Evolutionary conservation across 2,888 invertebrate species (phyloP), one percentile per base, ranked within the genome.

Genomic region (Ceriagrion tenellum): DNA sequence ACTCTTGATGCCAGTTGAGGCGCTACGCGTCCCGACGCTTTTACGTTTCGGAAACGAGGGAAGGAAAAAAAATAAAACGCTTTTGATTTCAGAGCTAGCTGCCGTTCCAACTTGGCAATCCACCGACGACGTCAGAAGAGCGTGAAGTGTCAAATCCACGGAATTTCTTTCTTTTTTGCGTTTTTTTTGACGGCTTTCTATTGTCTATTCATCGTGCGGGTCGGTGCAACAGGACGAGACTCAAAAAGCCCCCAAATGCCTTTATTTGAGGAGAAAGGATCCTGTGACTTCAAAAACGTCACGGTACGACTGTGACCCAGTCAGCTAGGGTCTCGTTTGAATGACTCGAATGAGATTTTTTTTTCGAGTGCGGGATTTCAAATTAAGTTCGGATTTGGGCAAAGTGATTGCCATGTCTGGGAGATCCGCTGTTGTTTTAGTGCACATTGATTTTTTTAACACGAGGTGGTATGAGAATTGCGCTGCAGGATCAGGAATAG

Each of bases 181-280:
- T 81, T 81, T 35, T 35, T 81, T 35, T 35, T 30, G 26, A 35
- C 26, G 81, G 16, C 81, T 81, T 35, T 18, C 81, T 81, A 16
- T 81, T 35, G 81, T 81, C 81, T 35, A 30, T 81, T 35, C 69
- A 69, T 69, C 69, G 26, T 26, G 26, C 35, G 81, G 81, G 35
- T 81, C 81, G 35, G 30, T 81, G 81, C 81, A 81, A 81, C 81
- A 18, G 81, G 81, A 35, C 18, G 81, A 81, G 81, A n/a, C 81
- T 35, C 35, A 26, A 81, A 35, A 47, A 4, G 47, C 47, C 47
- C 8, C 30, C 35, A 13, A 0, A 10, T n/a, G 74, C 3, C 74
- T 35, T n/a, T 35, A 81, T 81, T 81, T 81, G 81, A 81, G 35
- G 18, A 81, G 81, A 81, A 81, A 35, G 81, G 81, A 30, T 35